These are phyloP conservation scores for Tragelaphus strepsiceros DNA, from an alignment of 2,113 vertebrate genomes.

Conservation along the genomic window DNA sequence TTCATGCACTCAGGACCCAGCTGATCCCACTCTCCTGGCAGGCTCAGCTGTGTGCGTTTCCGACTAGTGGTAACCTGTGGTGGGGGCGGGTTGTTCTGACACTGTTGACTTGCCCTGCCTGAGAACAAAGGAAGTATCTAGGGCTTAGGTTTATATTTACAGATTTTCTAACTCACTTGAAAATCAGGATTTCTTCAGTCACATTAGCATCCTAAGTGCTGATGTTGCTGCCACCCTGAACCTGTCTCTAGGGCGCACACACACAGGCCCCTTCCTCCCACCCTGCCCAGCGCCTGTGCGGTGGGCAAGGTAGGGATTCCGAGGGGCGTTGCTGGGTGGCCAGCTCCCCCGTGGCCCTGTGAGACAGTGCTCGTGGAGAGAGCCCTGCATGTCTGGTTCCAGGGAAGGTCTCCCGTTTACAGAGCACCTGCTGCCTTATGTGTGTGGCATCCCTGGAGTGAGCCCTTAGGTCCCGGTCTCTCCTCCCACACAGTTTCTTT, in stretches of 20 bases:
- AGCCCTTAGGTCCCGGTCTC: not conserved
- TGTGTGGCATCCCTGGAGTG: not conserved
- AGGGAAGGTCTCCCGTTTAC: not conserved
- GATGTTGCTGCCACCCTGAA: not conserved
- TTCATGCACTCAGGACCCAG: not conserved
- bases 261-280: accelerated
- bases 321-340: not conserved
- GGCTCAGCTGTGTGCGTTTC: not conserved
- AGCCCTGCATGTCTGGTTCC: not conserved
- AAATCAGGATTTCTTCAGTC: not conserved
- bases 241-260: accelerated
- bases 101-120: not conserved
- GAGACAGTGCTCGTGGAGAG: not conserved
- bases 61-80: not conserved
- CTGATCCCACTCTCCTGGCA: not conserved
- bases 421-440: too few species aligned
- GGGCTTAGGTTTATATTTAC: not conserved
- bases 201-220: not conserved
- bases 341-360: not conserved
- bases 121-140: too few species aligned
- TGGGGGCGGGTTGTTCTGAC: not conserved
- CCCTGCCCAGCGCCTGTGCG: not conserved
- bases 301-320: not conserved
- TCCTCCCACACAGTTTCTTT: not conserved
- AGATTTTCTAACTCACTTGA: not conserved